phyloP scores from a whole-genome alignment of 2,888 invertebrate species.

The Orthosia gracilis region DNA sequence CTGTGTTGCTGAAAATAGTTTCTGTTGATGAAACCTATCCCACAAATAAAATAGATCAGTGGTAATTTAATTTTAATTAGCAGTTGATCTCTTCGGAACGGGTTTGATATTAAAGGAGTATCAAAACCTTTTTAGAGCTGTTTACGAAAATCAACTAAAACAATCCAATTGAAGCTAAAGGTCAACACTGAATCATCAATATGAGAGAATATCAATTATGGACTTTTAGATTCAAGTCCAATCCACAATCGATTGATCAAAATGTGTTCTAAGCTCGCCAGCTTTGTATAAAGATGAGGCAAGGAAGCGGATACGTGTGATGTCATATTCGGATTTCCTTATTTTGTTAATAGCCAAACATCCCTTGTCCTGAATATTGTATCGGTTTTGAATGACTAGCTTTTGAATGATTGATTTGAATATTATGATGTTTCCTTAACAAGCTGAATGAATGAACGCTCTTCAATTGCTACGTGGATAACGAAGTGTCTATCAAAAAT shows the following conservation, averaged over 20 bases:
- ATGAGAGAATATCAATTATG: background rate
- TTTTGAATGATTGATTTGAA: conserved; percentile 1
- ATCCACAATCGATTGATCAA: conserved; percentile 17
- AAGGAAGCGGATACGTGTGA: conserved; percentile 53
- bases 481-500: background rate
- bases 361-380: conserved; percentile 56
- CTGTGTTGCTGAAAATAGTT: conserved; percentile 42
- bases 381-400: conserved; percentile 32
- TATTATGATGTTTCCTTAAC: conserved; percentile 5
- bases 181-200: background rate
- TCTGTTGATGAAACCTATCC: conserved; percentile 13
- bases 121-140: background rate
- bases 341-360: conserved; percentile 63
- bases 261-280: conserved; percentile 16
- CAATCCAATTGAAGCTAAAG: background rate
- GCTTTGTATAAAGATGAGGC: background rate
- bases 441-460: background rate
- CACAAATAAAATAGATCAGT: conserved; percentile 15
- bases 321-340: conserved; percentile 62
- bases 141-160: background rate
- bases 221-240: conserved; percentile 3
- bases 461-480: background rate
- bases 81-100: background rate
- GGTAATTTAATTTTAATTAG: background rate
- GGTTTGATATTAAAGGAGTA: background rate